Base-by-base conservation (phyloP, 2,888 invertebrate species). In the Hirtodrosophila trivittata region DNA sequence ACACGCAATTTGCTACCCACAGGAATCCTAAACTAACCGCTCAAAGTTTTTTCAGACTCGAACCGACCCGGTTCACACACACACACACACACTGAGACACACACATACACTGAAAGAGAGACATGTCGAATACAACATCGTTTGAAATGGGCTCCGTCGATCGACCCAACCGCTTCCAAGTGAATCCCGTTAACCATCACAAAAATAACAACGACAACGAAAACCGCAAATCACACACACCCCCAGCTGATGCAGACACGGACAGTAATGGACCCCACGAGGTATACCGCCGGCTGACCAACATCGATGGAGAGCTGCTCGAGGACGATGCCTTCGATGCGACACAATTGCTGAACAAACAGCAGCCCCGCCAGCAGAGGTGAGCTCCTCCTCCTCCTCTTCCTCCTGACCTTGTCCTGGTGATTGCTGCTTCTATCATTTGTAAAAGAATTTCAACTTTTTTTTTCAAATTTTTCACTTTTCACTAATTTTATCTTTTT, bases 161-260 rank as follows among this genome's bases (percentile, higher is more conserved):
- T 73, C 86, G 89, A 38, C 90, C 90, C 42, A 91, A 89, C 77
- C 90, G 91, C 32, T 91, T 91, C 64, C 91, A 91, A 88, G 91
- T 91, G 38, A 91, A 91, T 80, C 91, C 90, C 14, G 91, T 91
- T 4, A 89, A 89, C 64, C 88, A 87, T 63, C 88, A 89, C 60
- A 89, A 88, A 59, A 84, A 86, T 68, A 85, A 82, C 66, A 82
- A 77, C 39, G 86, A 84, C 25, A 85, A 72, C 59, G 56, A 55
- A 3, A 82, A 75, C 75, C 78, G 75, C 69, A 86, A 77, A 67
- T 42, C 66, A 62, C 67, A 69, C 33, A 54, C 54, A 25, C 28
- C 35, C 3, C 41, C 59, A 7, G 28, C 18, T 38, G 57, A 71
- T 28, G 33, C 43, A 42, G 49, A 66, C 28, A 62, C 47, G 8